Evolutionary conservation across 2,113 vertebrate species (phyloP).

Genomic region (Pterocles gutturalis): DNA sequence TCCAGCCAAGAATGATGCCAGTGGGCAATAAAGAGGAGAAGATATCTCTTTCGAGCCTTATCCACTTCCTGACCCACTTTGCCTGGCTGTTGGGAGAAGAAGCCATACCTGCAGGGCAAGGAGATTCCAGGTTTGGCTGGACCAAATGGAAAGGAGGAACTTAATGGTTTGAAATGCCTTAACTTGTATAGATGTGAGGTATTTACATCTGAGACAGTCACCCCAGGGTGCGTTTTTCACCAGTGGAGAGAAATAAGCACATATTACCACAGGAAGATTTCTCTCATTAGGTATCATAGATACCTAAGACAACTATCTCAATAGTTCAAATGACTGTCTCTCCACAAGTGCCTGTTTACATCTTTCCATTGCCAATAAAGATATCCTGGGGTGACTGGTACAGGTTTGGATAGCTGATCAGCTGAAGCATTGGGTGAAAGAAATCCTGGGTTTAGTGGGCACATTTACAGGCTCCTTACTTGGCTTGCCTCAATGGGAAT

Average conservation of each 20-base stretch:
- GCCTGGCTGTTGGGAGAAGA: not conserved
- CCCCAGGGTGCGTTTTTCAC: not conserved
- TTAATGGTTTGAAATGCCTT: not conserved
- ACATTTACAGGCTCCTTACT: not conserved
- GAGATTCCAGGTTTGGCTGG: not conserved
- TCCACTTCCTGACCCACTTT: not conserved
- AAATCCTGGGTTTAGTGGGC: not conserved
- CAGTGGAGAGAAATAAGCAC: not conserved
- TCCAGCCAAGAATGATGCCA: not conserved
- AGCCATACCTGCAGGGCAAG: not conserved
- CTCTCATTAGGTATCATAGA: not conserved
- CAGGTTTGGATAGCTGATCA: not conserved
- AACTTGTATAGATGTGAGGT: not conserved
- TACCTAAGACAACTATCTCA: not conserved
- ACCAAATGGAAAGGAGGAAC: not conserved
- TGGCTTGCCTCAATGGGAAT: not conserved
- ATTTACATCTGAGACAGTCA: not conserved
- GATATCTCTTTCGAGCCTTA: not conserved
- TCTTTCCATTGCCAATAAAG: not conserved
- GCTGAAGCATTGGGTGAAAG: not conserved
- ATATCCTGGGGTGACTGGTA: not conserved
- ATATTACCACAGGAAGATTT: not conserved
- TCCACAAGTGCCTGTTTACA: not conserved
- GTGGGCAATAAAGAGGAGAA: not conserved
- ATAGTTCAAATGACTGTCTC: not conserved